A percentile compares a stretch with the other conserved stretches of the same genome.
These are phyloP conservation scores for Galerucella nymphaeae DNA, from an alignment of 2,888 invertebrate species.

Conservation along the genomic window DNA sequence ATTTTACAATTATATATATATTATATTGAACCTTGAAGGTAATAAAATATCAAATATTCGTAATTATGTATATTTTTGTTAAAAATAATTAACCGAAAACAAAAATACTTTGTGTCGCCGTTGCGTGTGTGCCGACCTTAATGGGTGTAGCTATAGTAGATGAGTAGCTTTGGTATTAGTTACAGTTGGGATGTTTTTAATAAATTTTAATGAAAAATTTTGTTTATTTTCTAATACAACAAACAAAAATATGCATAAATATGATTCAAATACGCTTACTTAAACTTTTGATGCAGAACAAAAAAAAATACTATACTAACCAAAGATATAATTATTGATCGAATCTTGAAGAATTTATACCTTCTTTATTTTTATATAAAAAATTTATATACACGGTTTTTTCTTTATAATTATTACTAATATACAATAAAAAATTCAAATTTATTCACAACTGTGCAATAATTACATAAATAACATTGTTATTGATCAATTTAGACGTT, in stretches of 20 bases:
- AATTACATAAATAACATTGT: too few relatives aligned
- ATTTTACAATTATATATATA: not conserved
- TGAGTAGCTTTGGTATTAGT: too few relatives aligned
- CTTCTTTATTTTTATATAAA: not conserved
- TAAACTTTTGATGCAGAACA: not conserved
- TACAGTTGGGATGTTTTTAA: too few relatives aligned
- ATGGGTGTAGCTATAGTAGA: too few relatives aligned
- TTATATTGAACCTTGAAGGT: not conserved
- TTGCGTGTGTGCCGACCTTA: too few relatives aligned
- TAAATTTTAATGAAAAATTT: too few relatives aligned
- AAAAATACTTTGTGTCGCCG: too few relatives aligned
- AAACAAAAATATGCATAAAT: constrained; percentile 13
- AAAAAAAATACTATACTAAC: constrained; percentile 9
- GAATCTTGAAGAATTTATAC: not conserved
- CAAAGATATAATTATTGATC: constrained; percentile 21
- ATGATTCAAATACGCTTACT: not conserved
- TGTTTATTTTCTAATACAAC: too few relatives aligned
- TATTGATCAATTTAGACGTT: too few relatives aligned
- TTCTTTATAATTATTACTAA: not conserved
- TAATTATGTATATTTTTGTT: constrained; percentile 18
- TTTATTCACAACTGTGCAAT: too few relatives aligned
- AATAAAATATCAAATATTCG: not conserved
- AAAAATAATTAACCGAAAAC: not conserved
- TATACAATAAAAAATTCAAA: not conserved
- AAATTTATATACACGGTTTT: not conserved